These are phyloP conservation scores for Spheniscus mendiculus DNA, from an alignment of 2,113 vertebrate species.

Conservation along the genomic window DNA sequence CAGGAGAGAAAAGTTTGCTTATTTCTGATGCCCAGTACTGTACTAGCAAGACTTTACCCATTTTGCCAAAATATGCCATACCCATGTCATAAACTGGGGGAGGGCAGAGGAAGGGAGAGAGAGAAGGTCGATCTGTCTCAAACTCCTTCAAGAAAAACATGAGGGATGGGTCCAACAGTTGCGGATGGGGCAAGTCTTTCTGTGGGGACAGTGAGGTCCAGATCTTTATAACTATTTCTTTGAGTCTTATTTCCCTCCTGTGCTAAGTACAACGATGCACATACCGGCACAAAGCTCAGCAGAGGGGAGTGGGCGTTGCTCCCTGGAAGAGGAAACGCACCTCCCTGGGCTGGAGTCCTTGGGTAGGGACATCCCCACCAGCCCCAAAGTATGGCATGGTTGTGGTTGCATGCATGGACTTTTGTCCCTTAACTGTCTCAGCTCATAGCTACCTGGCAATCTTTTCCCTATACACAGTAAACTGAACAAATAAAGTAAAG, in stretches of 20 bases:
- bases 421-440: neutral
- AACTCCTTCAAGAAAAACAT: neutral
- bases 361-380: neutral
- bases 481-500: neutral
- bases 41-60: accelerated
- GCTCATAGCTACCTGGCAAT: neutral
- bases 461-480: neutral
- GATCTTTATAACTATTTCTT: neutral
- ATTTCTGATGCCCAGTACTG: neutral
- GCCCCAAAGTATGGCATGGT: accelerated
- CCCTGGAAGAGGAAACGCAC: neutral
- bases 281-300: neutral
- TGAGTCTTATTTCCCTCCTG: neutral
- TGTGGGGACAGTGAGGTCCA: neutral
- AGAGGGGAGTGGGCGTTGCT: neutral
- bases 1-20: neutral
- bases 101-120: neutral
- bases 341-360: accelerated
- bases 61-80: neutral
- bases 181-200: neutral
- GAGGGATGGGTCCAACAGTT: neutral
- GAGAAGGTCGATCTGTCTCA: neutral
- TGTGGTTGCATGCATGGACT: neutral
- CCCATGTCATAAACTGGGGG: accelerated
- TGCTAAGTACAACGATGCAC: neutral